Percentiles rank a stretch among this genome's conserved stretches.
Evolutionary conservation across 2,888 invertebrate species (phyloP).

Genomic region (Sinohyriopsis cumingii): DNA sequence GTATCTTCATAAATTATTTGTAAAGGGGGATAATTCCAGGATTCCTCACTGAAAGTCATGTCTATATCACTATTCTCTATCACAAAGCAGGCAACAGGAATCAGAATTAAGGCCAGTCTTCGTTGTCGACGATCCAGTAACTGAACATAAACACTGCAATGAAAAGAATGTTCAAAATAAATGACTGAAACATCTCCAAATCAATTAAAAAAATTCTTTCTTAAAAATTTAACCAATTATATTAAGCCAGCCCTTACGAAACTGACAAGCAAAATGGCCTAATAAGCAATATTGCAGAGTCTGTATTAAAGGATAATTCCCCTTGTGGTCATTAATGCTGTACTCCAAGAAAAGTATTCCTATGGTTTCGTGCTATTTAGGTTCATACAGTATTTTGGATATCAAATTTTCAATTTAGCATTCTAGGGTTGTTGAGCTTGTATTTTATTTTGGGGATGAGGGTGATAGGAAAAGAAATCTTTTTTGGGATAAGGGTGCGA

Average conservation of each 20-base stretch:
- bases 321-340: too few species aligned
- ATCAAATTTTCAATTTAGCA: too few species aligned
- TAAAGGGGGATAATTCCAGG: conserved; percentile 41
- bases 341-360: too few species aligned
- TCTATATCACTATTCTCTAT: conserved; percentile 18
- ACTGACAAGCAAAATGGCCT: too few species aligned
- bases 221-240: background rate
- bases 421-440: too few species aligned
- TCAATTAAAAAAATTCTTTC: background rate
- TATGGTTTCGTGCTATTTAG: too few species aligned
- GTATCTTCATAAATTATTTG: conserved; percentile 75
- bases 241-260: background rate
- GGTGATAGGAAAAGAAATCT: too few species aligned
- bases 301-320: too few species aligned
- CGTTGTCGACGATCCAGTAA: conserved; percentile 91
- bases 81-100: conserved; percentile 85
- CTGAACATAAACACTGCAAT: conserved; percentile 89
- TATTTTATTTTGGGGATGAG: too few species aligned
- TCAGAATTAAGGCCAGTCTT: conserved; percentile 85
- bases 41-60: conserved; percentile 18
- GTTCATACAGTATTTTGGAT: too few species aligned
- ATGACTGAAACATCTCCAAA: background rate
- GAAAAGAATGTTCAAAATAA: background rate
- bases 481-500: too few species aligned
- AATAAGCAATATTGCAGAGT: too few species aligned